These are phyloP conservation scores for Pandemis corylana DNA, from an alignment of 2,888 invertebrate genomes.

Conservation along the genomic window DNA sequence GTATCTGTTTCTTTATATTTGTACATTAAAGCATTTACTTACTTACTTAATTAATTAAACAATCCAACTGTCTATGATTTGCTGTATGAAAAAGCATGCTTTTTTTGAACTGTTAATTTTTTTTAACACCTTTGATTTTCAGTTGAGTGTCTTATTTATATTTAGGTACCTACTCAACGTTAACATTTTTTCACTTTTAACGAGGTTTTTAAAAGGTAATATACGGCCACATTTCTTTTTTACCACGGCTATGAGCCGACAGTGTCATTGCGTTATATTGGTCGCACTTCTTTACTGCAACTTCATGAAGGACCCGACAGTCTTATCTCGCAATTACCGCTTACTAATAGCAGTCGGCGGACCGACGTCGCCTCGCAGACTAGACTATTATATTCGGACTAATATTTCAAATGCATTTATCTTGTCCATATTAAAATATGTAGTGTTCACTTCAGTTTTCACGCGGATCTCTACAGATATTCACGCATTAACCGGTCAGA, in stretches of 20 bases:
- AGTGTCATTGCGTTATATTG: neutral
- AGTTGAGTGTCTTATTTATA: too few relatives aligned
- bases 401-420: slow-evolving; percentile 3
- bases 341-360: slow-evolving; percentile 20
- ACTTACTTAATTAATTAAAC: too few relatives aligned
- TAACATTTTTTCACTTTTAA: too few relatives aligned
- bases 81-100: too few relatives aligned
- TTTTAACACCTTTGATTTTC: too few relatives aligned
- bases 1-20: too few relatives aligned
- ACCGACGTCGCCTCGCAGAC: slow-evolving; percentile 28
- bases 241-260: neutral
- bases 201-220: too few relatives aligned
- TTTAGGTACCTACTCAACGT: too few relatives aligned
- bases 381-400: slow-evolving; percentile 11
- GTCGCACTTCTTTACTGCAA: neutral
- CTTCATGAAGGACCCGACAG: neutral
- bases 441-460: neutral
- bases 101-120: too few relatives aligned
- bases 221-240: too few relatives aligned
- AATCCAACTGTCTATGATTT: too few relatives aligned
- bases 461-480: neutral
- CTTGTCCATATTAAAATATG: neutral
- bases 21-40: too few relatives aligned
- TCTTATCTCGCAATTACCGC: neutral
- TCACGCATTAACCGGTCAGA: neutral